phyloP scores from a whole-genome alignment of 2,888 invertebrate genomes.

The Lordiphosa andalusiaca region DNA sequence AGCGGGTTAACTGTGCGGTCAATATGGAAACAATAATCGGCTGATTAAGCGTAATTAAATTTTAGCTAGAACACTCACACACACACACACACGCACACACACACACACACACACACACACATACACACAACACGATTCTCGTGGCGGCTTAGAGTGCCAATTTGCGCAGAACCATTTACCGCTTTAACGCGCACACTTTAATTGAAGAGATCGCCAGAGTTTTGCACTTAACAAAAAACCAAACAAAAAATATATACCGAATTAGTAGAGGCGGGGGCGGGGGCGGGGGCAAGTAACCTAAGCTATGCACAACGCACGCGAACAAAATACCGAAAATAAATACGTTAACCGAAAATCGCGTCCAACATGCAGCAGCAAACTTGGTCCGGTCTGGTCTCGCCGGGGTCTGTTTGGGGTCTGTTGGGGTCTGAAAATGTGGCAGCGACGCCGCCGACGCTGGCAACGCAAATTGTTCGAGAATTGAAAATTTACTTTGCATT shows the following conservation, averaged over 20 bases:
- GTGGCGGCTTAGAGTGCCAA: slow-evolving; percentile 4
- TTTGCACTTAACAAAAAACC: background rate
- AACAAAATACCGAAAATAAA: slow-evolving; percentile 40
- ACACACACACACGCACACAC: background rate
- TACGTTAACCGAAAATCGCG: slow-evolving; percentile 3
- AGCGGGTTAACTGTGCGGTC: slow-evolving; percentile 7
- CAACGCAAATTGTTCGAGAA: slow-evolving; percentile 33
- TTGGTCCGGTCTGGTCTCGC: no score
- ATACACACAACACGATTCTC: background rate
- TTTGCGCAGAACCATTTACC: slow-evolving; percentile 30
- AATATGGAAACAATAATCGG: slow-evolving; percentile 26
- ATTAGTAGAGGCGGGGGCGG: slow-evolving; percentile 1
- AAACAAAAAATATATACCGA: background rate
- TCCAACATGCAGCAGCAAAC: no score
- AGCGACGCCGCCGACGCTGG: slow-evolving; percentile 6
- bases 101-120: background rate
- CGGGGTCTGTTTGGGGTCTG: no score
- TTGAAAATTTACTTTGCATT: slow-evolving; percentile 38
- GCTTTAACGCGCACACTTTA: slow-evolving; percentile 42
- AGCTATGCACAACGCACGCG: slow-evolving; percentile 52
- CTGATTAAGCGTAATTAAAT: slow-evolving; percentile 28
- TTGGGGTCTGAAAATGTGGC: no score
- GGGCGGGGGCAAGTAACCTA: slow-evolving; percentile 20
- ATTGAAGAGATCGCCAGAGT: background rate
- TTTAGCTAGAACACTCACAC: slow-evolving; percentile 10